phyloP scores from a whole-genome alignment of 2,113 vertebrate species.

The Nothoprocta pentlandii region DNA sequence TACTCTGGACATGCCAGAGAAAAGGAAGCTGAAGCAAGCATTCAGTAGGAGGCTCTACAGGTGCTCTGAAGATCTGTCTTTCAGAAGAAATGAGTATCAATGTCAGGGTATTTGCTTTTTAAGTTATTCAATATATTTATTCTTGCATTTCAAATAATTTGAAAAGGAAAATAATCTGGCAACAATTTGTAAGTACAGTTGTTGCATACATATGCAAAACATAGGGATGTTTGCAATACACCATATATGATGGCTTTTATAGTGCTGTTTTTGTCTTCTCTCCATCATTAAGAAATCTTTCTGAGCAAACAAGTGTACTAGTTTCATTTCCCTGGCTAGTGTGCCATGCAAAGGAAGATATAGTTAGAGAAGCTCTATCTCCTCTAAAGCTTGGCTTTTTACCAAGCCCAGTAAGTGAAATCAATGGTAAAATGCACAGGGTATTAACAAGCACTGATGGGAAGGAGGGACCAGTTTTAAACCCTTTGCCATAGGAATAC shows the following conservation, averaged over 20 bases:
- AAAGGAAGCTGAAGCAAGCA: not conserved
- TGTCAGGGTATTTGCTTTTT: not conserved
- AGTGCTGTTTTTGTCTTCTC: not conserved
- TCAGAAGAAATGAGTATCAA: not conserved
- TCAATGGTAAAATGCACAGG: not conserved
- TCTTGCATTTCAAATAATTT: not conserved
- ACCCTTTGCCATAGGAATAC: constrained; percentile 2
- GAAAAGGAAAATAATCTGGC: constrained; percentile 39
- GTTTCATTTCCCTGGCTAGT: not conserved
- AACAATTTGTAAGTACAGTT: not conserved
- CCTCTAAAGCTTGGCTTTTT: constrained; percentile 1
- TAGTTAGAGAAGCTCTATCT: not conserved
- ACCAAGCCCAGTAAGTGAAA: not conserved
- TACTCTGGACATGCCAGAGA: not conserved
- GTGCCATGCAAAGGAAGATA: not conserved
- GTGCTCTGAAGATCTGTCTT: not conserved
- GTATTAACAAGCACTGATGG: not conserved
- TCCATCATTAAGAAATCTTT: not conserved
- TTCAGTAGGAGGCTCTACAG: not conserved
- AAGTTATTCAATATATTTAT: not conserved
- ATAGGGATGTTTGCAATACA: not conserved
- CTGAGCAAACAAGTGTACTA: not conserved
- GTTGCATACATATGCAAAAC: not conserved
- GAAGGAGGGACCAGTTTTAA: not conserved
- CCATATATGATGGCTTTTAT: not conserved